phyloP scores from a whole-genome alignment of 2,888 invertebrate genomes.

The Macrosiphum euphorbiae region DNA sequence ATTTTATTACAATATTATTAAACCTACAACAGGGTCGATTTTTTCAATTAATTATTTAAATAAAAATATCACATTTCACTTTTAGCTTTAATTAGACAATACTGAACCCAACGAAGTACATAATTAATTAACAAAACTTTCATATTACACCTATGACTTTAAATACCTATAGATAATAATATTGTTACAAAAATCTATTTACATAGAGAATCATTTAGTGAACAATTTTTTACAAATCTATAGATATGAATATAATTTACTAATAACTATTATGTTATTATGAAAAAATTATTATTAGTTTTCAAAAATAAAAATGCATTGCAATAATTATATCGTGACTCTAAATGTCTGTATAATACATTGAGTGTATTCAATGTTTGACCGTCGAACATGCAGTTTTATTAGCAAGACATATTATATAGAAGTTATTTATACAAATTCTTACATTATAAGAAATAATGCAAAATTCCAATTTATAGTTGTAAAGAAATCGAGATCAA shows the following conservation, averaged over 20 bases:
- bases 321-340: not conserved
- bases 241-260: not conserved
- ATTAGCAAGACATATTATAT: not conserved
- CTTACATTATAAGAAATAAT: not conserved
- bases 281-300: not conserved
- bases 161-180: not conserved
- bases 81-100: not conserved
- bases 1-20: not conserved
- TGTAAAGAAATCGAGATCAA: not conserved
- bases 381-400: not conserved
- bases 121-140: not conserved
- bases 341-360: not conserved
- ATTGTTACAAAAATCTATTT: not conserved
- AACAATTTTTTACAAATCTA: not conserved
- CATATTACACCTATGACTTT: not conserved
- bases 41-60: not conserved
- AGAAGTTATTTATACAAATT: not conserved
- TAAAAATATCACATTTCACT: not conserved
- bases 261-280: not conserved
- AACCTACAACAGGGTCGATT: not conserved
- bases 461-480: not conserved
- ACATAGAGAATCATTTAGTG: not conserved
- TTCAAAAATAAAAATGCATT: not conserved
- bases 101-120: not conserved
- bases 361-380: not conserved